Conservation (phyloP, 2,113 vertebrate genomes). For the Chlorodrepanis virens region DNA sequence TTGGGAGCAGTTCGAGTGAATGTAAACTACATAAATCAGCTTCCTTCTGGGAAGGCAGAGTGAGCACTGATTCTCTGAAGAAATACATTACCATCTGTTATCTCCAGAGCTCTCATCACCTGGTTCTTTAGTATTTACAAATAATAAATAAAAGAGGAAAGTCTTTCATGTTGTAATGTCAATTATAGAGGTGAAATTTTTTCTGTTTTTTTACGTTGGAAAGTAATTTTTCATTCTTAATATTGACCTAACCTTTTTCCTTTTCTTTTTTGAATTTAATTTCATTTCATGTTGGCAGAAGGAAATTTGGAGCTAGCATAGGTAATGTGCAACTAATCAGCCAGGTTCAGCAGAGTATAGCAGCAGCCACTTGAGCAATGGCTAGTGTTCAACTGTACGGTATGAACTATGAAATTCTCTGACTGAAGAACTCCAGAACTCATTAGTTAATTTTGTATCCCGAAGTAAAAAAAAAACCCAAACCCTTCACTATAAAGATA, state of each 20-base stretch:
- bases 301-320: constrained; percentile 12
- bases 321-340: not conserved
- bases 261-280: not conserved
- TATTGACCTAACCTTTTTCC: not conserved
- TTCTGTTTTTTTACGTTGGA: not conserved
- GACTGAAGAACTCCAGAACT: not conserved
- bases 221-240: constrained; percentile 7
- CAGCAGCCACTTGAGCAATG: not conserved
- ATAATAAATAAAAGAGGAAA: not conserved
- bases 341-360: not conserved
- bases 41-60: not conserved
- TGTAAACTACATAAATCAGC: not conserved
- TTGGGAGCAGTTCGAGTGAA: not conserved
- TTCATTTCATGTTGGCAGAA: constrained; percentile 18
- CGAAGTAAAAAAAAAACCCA: not conserved
- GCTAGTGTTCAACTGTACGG: not conserved
- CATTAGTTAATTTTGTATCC: not conserved
- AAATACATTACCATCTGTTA: not conserved
- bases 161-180: not conserved
- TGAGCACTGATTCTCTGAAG: not conserved
- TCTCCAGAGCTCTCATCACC: not conserved
- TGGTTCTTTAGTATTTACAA: not conserved
- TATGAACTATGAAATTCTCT: not conserved
- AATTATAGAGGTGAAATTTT: not conserved
- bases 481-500: not conserved